phyloP scores from a whole-genome alignment of 2,113 vertebrate species.

The Rhinolophus sinicus region DNA sequence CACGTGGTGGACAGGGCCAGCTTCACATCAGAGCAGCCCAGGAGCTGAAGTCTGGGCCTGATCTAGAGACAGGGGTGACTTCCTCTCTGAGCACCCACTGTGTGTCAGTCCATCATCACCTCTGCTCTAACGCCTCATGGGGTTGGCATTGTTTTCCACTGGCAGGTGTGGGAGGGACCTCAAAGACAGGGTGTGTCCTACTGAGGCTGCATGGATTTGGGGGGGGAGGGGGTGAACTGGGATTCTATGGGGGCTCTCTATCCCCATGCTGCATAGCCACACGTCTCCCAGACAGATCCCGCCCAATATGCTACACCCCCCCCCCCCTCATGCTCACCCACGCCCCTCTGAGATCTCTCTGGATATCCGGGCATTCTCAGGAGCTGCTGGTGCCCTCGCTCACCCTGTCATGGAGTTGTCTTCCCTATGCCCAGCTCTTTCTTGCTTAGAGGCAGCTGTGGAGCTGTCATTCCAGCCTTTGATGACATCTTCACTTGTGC shows the following conservation, averaged over 20 bases:
- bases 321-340: neutral
- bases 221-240: no score
- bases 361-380: fast-evolving
- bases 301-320: no score
- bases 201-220: neutral
- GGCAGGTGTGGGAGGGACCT: neutral
- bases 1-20: neutral
- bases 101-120: fast-evolving
- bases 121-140: neutral
- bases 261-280: neutral
- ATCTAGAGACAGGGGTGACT: neutral
- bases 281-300: neutral
- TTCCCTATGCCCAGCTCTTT: neutral
- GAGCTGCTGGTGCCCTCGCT: neutral
- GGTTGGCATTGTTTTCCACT: no score
- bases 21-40: neutral
- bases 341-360: neutral
- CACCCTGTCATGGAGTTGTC: neutral
- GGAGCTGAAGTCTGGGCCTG: neutral
- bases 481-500: neutral
- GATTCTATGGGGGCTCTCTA: neutral
- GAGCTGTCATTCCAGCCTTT: neutral
- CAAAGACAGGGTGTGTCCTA: neutral
- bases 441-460: neutral
- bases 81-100: neutral